A percentile compares a stretch with the other conserved stretches of the same genome.
Evolutionary conservation across 2,797 vertebrate genomes (phyloP).

Genomic region (Cercopithecus neglectus): DNA sequence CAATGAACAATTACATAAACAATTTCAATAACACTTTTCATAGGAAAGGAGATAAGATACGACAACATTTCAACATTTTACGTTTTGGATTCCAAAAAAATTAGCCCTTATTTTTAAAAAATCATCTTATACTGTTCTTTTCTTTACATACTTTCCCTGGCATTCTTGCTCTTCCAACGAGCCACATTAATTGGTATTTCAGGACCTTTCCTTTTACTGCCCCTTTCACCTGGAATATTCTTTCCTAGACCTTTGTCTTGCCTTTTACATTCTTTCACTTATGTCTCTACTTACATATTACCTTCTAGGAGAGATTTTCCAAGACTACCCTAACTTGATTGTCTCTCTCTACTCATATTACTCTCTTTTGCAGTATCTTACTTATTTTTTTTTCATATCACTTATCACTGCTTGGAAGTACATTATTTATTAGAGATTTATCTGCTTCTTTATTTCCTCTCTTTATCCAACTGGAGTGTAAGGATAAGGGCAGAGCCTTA

Average conservation of each 20-base stretch:
- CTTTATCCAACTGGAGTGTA: not conserved
- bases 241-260: not conserved
- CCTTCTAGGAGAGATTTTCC: not conserved
- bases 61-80: not conserved
- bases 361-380: not conserved
- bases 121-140: not conserved
- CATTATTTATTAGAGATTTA: not conserved
- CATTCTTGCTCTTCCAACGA: not conserved
- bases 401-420: not conserved
- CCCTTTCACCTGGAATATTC: not conserved
- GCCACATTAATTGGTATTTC: not conserved
- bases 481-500: accelerated
- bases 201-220: not conserved
- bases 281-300: not conserved
- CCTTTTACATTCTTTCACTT: not conserved
- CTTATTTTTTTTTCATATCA: not conserved
- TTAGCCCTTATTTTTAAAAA: not conserved
- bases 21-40: not conserved
- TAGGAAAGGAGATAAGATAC: not conserved
- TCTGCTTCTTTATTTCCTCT: not conserved
- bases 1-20: not conserved
- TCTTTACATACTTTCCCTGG: not conserved
- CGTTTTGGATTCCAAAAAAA: not conserved
- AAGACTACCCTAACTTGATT: not conserved
- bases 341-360: not conserved